Conservation (phyloP, 1,140 invertebrate species). For the Saccostrea glomerata region DNA sequence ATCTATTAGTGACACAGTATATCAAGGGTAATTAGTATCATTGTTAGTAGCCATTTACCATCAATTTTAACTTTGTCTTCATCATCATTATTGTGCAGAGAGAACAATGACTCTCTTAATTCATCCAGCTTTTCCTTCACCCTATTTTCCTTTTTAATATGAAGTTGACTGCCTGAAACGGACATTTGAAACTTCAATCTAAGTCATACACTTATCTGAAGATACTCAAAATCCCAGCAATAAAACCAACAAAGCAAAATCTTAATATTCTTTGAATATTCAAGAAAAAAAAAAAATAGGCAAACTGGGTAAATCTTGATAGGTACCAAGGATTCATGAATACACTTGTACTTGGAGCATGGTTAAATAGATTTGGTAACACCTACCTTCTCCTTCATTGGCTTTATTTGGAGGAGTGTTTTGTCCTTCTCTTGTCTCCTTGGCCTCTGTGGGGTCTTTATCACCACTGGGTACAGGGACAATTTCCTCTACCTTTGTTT, state of each 20-base stretch:
- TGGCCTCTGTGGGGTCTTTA: background rate
- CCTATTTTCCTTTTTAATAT: conserved; percentile 25
- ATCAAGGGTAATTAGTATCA: background rate
- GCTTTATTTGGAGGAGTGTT: background rate
- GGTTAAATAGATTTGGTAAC: background rate
- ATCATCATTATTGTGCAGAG: conserved; percentile 14
- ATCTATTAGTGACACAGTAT: too few relatives aligned
- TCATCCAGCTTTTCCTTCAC: conserved; percentile 27
- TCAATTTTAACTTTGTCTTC: conserved; percentile 14
- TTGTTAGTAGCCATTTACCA: conserved; percentile 4
- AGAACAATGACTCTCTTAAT: conserved; percentile 1
- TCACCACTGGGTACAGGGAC: background rate
- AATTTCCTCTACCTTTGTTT: conserved; percentile 24
- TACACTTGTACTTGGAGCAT: too few relatives aligned
- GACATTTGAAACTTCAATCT: background rate
- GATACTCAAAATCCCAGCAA: too few relatives aligned
- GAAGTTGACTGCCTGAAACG: conserved; percentile 16
- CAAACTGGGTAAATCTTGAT: too few relatives aligned
- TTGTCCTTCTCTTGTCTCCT: background rate
- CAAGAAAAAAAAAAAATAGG: too few relatives aligned
- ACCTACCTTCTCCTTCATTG: background rate
- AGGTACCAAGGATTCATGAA: too few relatives aligned
- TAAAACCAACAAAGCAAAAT: too few relatives aligned
- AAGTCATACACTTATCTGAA: too few relatives aligned
- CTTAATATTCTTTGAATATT: too few relatives aligned